Conservation (phyloP, 2,113 vertebrate genomes). For the Oncorhynchus keta region DNA sequence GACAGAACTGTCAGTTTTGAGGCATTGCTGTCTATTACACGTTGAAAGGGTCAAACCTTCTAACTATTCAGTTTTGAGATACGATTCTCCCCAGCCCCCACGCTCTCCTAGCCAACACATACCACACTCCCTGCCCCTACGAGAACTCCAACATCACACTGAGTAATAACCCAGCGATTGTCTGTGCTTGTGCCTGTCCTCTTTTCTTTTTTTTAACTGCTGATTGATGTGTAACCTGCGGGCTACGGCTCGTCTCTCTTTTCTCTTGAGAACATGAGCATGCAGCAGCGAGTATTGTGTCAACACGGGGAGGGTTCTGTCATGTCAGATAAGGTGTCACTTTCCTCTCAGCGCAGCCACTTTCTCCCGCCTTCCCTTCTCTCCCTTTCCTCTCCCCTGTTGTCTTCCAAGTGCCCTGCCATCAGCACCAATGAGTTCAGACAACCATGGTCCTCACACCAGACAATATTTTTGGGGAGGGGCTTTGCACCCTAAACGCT, state of each 20-base stretch:
- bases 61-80: neutral
- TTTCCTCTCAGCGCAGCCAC: neutral
- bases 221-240: slow-evolving; percentile 42
- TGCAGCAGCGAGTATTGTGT: slow-evolving; percentile 31
- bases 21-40: neutral
- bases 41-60: neutral
- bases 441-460: slow-evolving; percentile 2
- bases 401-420: neutral
- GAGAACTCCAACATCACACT: neutral
- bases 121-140: neutral
- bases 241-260: slow-evolving; percentile 15
- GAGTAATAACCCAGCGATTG: neutral
- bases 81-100: neutral
- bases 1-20: slow-evolving; percentile 8
- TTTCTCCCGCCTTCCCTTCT: neutral
- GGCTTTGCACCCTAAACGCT: no score
- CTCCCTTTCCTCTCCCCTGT: slow-evolving; percentile 5
- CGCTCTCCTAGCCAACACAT: neutral
- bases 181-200: neutral
- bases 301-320: slow-evolving; percentile 22
- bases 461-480: neutral
- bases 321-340: slow-evolving; percentile 18
- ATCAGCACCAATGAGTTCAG: slow-evolving; percentile 8
- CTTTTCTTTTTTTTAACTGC: slow-evolving; percentile 8
- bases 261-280: slow-evolving; percentile 23